Percentiles rank a stretch among this genome's conserved stretches.
phyloP scores from a whole-genome alignment of 2,113 vertebrate species.

The Pica pica region DNA sequence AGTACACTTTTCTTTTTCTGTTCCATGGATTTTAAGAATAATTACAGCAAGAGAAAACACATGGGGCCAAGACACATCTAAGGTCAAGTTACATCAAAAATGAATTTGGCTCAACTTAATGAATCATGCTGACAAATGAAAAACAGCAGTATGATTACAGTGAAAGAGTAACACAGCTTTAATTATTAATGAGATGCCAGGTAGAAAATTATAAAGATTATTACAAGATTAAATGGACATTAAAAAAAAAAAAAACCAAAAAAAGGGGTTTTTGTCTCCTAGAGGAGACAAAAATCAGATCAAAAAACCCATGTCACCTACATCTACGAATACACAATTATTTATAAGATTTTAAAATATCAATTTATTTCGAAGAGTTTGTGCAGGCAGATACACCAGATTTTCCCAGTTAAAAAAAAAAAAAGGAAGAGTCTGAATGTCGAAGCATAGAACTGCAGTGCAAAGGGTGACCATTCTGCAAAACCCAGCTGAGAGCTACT shows the following conservation, averaged over 20 bases:
- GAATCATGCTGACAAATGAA: conserved; percentile 51
- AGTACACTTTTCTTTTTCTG: conserved; percentile 23
- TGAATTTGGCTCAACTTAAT: conserved; percentile 40
- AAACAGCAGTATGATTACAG: background rate
- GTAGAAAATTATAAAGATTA: background rate
- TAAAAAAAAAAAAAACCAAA: background rate
- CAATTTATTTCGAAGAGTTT: background rate
- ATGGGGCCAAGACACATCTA: conserved; percentile 26
- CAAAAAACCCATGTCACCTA: background rate
- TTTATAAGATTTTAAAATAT: background rate
- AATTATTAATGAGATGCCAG: conserved; percentile 3
- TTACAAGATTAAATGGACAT: background rate
- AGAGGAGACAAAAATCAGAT: background rate
- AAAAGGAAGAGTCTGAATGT: background rate
- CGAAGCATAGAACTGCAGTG: background rate
- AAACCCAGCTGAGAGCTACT: background rate
- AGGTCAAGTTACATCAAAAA: conserved; percentile 52
- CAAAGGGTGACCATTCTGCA: background rate
- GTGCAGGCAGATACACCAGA: background rate
- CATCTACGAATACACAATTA: background rate
- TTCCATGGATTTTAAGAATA: conserved; percentile 24
- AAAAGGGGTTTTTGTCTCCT: background rate
- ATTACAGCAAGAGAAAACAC: conserved; percentile 51
- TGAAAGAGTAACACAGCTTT: background rate
- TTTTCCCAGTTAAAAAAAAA: background rate